Conservation (phyloP, 2,888 invertebrate species). For the Drosophila mayaguana region DNA sequence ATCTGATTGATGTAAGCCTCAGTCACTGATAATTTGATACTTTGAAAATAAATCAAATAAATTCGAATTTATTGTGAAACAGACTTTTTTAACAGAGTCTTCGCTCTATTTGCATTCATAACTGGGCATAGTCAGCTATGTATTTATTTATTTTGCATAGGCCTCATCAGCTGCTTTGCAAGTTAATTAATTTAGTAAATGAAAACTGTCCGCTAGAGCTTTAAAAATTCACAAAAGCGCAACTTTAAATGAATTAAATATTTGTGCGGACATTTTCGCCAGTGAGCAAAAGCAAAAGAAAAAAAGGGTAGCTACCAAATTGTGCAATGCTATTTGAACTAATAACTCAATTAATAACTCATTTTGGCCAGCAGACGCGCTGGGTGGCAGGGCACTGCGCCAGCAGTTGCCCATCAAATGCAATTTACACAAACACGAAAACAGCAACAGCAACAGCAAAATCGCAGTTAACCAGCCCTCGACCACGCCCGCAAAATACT, state of each 20-base stretch:
- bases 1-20: background rate
- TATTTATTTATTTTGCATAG: background rate
- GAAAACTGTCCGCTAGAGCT: background rate
- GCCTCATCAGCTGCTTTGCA: background rate
- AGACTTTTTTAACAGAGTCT: background rate
- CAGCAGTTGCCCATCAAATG: slow-evolving; percentile 56
- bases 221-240: background rate
- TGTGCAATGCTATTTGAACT: slow-evolving; percentile 55
- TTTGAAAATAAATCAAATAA: too few species aligned
- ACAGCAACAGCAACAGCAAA: slow-evolving; percentile 15
- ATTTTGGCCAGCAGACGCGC: slow-evolving; percentile 46
- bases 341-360: slow-evolving; percentile 78
- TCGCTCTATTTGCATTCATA: too few species aligned
- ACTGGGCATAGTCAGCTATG: background rate
- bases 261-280: background rate
- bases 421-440: slow-evolving; percentile 41
- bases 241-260: slow-evolving; percentile 7
- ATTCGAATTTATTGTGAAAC: background rate
- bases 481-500: slow-evolving; percentile 30
- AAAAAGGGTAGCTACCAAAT: slow-evolving; percentile 17
- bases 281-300: background rate
- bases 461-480: slow-evolving; percentile 20
- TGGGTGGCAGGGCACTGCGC: slow-evolving; percentile 1
- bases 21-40: background rate
- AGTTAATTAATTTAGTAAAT: slow-evolving; percentile 1